Conservation (phyloP, 1,140 invertebrate genomes). For the Bombus ignitus region DNA sequence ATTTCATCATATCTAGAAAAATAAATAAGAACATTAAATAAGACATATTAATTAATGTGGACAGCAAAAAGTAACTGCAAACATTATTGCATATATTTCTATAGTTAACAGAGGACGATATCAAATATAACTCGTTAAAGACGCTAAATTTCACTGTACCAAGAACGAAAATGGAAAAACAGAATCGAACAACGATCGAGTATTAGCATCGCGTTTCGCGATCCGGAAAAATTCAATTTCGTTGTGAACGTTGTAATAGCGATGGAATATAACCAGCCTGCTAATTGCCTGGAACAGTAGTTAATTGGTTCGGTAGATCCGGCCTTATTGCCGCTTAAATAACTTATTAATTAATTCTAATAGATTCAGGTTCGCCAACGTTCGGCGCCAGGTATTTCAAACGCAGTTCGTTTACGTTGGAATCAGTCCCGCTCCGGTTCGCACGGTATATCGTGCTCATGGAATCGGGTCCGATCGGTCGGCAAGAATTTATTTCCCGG, state of each 20-base stretch:
- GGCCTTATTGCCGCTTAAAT: conserved; percentile 39
- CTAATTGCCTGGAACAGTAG: conserved; percentile 16
- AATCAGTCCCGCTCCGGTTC: neutral
- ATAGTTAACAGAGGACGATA: too few relatives aligned
- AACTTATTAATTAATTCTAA: conserved; percentile 51
- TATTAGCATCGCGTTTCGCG: too few relatives aligned
- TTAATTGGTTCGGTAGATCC: conserved; percentile 17
- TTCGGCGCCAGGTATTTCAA: conserved; percentile 1
- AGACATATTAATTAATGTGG: too few relatives aligned
- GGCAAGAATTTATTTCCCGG: neutral
- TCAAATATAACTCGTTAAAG: neutral
- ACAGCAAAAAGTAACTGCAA: too few relatives aligned
- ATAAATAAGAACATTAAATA: neutral
- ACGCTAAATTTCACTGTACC: neutral
- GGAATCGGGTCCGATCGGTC: neutral
- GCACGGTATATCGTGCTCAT: neutral
- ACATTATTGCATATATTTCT: too few relatives aligned
- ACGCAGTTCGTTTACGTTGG: neutral
- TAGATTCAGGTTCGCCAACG: conserved; percentile 8
- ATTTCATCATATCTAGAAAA: neutral
- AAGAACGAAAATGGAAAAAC: neutral
- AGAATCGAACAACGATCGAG: neutral
- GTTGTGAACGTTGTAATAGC: neutral
- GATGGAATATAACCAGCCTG: neutral
- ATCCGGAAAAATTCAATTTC: conserved; percentile 19